These are phyloP conservation scores for Echinarachnius parma DNA, from an alignment of 53 echinoderm and acorn worm species.

Conservation along the genomic window DNA sequence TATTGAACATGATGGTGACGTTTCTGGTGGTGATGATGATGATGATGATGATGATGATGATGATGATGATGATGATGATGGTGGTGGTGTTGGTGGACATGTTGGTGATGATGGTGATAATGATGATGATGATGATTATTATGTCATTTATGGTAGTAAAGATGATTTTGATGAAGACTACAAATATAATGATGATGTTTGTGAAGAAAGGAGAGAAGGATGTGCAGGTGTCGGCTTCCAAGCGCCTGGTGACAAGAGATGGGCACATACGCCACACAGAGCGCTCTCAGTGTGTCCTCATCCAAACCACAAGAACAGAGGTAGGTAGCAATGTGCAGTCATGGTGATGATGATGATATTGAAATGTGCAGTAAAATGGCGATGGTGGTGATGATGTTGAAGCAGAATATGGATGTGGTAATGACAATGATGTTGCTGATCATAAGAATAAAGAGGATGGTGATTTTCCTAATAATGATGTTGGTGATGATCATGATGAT, in stretches of 20 bases:
- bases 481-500: no score
- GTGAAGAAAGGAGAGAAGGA: constrained; percentile 52
- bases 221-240: constrained; percentile 61
- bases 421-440: neutral
- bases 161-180: neutral
- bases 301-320: constrained; percentile 62
- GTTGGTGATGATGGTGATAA: neutral
- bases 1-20: neutral
- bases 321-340: neutral
- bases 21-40: no score
- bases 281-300: constrained; percentile 79
- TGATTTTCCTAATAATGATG: no score
- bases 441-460: neutral
- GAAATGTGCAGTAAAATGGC: neutral
- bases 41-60: no score
- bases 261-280: constrained; percentile 99
- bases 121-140: constrained; percentile 6
- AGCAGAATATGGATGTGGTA: neutral
- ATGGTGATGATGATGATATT: neutral
- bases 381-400: neutral
- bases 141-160: neutral
- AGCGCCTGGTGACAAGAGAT: constrained; percentile 90
- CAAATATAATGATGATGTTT: neutral
- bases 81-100: neutral
- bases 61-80: neutral